These are phyloP conservation scores for Bombus cullumanus DNA, from an alignment of 1,140 invertebrate species.

Conservation along the genomic window DNA sequence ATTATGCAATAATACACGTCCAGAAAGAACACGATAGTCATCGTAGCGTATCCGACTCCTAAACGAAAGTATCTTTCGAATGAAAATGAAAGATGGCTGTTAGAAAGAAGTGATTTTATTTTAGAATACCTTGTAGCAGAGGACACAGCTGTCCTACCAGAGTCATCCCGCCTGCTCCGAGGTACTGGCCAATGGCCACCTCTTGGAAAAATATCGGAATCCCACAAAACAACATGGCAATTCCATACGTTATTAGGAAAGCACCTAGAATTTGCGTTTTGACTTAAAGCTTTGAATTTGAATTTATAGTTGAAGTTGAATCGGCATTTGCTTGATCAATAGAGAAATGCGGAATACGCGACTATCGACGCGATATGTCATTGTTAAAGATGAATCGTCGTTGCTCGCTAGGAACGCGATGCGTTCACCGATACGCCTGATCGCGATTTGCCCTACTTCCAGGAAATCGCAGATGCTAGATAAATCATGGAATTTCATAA, in stretches of 20 bases:
- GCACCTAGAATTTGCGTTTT: constrained; percentile 79
- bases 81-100: background rate
- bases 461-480: too few species aligned
- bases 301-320: background rate
- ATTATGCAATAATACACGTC: constrained; percentile 87
- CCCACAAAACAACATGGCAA: constrained; percentile 89
- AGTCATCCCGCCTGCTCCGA: constrained; percentile 86
- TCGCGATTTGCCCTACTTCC: too few species aligned
- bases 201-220: constrained; percentile 92
- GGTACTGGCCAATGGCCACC: constrained; percentile 86
- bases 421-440: too few species aligned
- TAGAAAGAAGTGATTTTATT: background rate
- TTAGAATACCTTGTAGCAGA: constrained; percentile 84
- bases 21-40: constrained; percentile 87
- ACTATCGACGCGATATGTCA: too few species aligned
- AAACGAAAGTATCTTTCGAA: constrained; percentile 42
- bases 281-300: background rate
- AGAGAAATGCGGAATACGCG: background rate
- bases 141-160: constrained; percentile 85
- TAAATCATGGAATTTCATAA: background rate
- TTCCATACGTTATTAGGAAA: constrained; percentile 87
- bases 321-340: background rate
- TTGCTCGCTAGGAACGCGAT: too few species aligned
- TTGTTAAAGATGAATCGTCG: too few species aligned
- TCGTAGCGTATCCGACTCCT: constrained; percentile 88